These are phyloP conservation scores for Notodromas monacha DNA, from an alignment of 2,888 invertebrate genomes.

Conservation along the genomic window DNA sequence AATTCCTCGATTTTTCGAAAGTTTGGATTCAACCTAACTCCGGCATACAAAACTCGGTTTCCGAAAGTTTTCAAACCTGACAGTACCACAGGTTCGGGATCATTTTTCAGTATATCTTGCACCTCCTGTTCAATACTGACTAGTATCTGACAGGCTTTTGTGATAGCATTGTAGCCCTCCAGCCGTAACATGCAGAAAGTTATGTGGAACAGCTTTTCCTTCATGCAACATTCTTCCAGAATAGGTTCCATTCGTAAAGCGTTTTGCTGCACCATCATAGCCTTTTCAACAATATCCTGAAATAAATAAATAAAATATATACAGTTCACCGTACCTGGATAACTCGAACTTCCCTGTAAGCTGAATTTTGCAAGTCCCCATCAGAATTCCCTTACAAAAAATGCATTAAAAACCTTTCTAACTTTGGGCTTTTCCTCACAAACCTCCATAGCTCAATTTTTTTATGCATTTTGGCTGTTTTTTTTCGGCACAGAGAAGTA, in stretches of 20 bases:
- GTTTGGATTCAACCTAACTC: conserved; percentile 13
- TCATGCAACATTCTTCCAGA: conserved; percentile 14
- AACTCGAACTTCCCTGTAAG: no score
- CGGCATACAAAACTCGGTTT: conserved; percentile 16
- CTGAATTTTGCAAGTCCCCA: no score
- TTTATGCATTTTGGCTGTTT: no score
- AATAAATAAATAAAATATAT: no score
- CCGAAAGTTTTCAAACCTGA: conserved; percentile 15
- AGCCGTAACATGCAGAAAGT: conserved; percentile 16
- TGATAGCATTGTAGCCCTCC: conserved; percentile 12
- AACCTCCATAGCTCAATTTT: no score
- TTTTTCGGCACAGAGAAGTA: no score
- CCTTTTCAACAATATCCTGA: conserved; percentile 12
- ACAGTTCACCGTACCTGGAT: no score
- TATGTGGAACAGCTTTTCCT: conserved; percentile 14
- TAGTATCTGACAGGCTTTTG: conserved; percentile 9
- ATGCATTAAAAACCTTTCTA: no score
- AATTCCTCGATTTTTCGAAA: conserved; percentile 14
- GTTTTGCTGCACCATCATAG: conserved; percentile 13
- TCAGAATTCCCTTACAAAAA: no score
- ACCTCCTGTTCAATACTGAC: no score
- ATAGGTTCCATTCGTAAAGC: conserved; percentile 14
- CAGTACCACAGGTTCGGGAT: conserved; percentile 12
- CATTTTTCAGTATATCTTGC: conserved; percentile 11
- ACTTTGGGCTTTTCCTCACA: no score